Conservation (phyloP, 2,113 vertebrate species). For the Nyctereutes procyonoides region DNA sequence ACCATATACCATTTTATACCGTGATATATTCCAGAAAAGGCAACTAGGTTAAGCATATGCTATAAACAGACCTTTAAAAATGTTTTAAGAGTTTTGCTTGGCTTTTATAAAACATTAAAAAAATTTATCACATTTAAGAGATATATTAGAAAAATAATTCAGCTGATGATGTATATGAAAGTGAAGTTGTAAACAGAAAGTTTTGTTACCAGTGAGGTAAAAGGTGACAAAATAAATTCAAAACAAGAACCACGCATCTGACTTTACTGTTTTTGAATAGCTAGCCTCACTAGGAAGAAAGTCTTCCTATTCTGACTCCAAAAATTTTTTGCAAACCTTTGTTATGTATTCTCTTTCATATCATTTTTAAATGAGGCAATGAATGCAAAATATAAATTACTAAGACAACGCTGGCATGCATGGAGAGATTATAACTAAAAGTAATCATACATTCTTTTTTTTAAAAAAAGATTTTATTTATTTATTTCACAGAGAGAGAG, state of each 20-base stretch:
- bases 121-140: background rate
- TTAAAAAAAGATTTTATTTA: too few species aligned
- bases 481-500: too few species aligned
- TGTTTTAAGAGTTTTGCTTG: background rate
- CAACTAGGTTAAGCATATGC: background rate
- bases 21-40: background rate
- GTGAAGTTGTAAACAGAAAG: background rate
- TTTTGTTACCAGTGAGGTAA: background rate
- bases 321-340: background rate
- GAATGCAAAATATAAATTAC: background rate
- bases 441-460: background rate
- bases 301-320: background rate
- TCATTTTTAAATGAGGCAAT: background rate
- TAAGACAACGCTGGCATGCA: background rate
- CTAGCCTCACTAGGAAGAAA: background rate
- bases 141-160: constrained; percentile 46
- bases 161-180: background rate
- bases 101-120: background rate
- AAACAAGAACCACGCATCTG: background rate
- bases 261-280: background rate
- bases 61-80: background rate
- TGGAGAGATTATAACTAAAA: background rate
- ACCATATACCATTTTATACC: background rate
- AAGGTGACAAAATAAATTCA: background rate
- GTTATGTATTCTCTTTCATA: background rate